Conservation (phyloP, 1,140 invertebrate species). For the Harlomillsia oculata region DNA sequence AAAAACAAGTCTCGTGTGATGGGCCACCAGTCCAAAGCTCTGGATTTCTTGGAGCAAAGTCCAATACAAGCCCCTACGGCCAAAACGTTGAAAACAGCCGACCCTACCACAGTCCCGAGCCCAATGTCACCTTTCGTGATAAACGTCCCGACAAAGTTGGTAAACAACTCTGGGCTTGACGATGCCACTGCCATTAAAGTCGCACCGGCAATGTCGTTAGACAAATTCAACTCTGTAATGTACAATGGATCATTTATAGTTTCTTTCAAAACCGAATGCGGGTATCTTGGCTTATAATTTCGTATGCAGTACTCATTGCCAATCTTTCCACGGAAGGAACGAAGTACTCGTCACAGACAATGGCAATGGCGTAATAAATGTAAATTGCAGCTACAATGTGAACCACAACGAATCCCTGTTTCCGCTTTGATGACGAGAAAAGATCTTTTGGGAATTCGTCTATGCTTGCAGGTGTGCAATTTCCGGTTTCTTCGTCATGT, state of each 20-base stretch:
- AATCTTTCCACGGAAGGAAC: too few species aligned
- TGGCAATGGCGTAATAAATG: too few species aligned
- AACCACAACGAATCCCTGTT: too few species aligned
- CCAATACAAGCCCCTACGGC: constrained; percentile 83
- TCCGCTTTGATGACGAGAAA: too few species aligned
- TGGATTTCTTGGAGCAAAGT: constrained; percentile 68
- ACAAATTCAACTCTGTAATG: not conserved
- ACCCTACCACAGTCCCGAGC: constrained; percentile 66
- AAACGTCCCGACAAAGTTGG: constrained; percentile 73
- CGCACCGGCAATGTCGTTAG: constrained; percentile 50
- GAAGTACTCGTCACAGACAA: too few species aligned
- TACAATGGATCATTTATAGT: not conserved
- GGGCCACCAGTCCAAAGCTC: constrained; percentile 82
- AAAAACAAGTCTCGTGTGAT: constrained; percentile 78
- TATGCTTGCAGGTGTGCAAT: constrained; percentile 73
- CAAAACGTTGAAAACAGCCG: constrained; percentile 86
- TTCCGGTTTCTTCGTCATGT: too few species aligned
- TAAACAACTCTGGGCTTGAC: constrained; percentile 81
- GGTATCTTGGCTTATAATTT: too few species aligned
- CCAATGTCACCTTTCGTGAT: constrained; percentile 66
- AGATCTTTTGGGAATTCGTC: too few species aligned
- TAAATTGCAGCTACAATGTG: too few species aligned
- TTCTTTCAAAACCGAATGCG: too few species aligned
- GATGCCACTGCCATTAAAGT: constrained; percentile 86
- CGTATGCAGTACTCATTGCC: too few species aligned